Conservation (phyloP, 1,140 invertebrate species). For the Lucilia cuprina region DNA sequence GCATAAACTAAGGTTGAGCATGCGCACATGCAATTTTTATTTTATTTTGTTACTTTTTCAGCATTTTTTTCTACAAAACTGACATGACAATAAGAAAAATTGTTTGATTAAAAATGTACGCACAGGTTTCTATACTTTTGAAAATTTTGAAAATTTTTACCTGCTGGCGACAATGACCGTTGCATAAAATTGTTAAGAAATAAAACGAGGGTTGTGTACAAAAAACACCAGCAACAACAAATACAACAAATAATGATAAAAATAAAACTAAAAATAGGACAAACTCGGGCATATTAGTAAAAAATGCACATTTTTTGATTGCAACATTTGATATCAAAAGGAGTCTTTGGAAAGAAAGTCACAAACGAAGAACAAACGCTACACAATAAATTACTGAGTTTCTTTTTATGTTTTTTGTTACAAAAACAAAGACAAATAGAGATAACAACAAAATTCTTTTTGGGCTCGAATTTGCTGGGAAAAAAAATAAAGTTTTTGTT, state of each 20-base stretch:
- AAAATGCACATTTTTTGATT: neutral
- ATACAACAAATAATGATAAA: neutral
- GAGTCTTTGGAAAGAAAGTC: neutral
- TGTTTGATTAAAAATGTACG: neutral
- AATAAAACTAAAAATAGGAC: neutral
- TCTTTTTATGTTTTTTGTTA: no score
- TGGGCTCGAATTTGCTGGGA: no score
- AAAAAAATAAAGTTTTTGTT: no score
- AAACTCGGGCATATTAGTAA: neutral
- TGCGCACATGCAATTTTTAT: slow-evolving; percentile 24
- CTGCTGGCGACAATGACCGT: slow-evolving; percentile 27
- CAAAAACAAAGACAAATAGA: no score
- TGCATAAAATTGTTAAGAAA: slow-evolving; percentile 20
- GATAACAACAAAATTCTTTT: no score
- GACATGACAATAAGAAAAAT: neutral
- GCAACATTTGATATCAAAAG: slow-evolving; percentile 16
- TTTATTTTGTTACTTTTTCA: neutral
- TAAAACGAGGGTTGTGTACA: neutral
- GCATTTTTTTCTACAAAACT: neutral
- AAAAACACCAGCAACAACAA: neutral
- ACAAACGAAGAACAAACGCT: neutral
- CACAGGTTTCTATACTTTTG: neutral
- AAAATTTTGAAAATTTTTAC: neutral
- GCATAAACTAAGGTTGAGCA: neutral
- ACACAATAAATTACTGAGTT: neutral